Percentiles rank a stretch among this genome's conserved stretches.
Conservation (phyloP, 2,888 invertebrate species). For the Scaptomyza flava region DNA sequence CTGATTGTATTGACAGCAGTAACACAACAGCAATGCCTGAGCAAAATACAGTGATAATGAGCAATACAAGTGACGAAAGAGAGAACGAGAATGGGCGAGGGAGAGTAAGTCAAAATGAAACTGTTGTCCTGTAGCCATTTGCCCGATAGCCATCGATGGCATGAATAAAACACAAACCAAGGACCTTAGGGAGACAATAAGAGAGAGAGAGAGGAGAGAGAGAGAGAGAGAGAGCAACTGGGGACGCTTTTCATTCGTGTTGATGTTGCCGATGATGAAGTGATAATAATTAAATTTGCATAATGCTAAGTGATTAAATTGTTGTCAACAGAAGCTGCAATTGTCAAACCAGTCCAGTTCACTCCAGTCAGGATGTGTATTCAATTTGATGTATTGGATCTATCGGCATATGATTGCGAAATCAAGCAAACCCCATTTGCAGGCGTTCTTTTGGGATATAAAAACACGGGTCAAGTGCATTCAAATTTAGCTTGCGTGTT, state of each 20-base stretch:
- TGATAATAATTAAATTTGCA: slow-evolving; percentile 81
- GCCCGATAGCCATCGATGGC: slow-evolving; percentile 66
- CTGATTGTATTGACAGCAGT: slow-evolving; percentile 64
- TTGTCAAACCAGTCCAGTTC: slow-evolving; percentile 15
- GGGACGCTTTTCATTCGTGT: slow-evolving; percentile 46
- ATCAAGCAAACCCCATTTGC: slow-evolving; percentile 48
- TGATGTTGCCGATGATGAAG: slow-evolving; percentile 72
- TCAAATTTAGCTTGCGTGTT: slow-evolving; percentile 26
- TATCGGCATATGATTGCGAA: slow-evolving; percentile 53
- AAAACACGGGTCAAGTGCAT: slow-evolving; percentile 46
- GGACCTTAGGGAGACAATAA: slow-evolving; percentile 12
- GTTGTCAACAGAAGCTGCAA: slow-evolving; percentile 61
- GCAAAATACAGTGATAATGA: slow-evolving; percentile 54
- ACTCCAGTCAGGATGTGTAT: slow-evolving; percentile 17
- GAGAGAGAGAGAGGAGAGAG: background rate
- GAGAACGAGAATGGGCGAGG: background rate
- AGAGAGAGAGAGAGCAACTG: slow-evolving; percentile 6
- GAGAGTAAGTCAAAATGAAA: slow-evolving; percentile 16
- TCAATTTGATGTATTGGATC: slow-evolving; percentile 42
- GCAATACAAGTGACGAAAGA: slow-evolving; percentile 40
- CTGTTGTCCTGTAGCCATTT: slow-evolving; percentile 56
- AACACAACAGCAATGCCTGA: slow-evolving; percentile 21
- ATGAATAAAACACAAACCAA: slow-evolving; percentile 53
- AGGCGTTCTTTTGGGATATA: slow-evolving; percentile 35
- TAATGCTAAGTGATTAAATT: slow-evolving; percentile 80